Evolutionary conservation across 2,797 vertebrate genomes (phyloP).

Genomic region (Chrysocyon brachyurus): DNA sequence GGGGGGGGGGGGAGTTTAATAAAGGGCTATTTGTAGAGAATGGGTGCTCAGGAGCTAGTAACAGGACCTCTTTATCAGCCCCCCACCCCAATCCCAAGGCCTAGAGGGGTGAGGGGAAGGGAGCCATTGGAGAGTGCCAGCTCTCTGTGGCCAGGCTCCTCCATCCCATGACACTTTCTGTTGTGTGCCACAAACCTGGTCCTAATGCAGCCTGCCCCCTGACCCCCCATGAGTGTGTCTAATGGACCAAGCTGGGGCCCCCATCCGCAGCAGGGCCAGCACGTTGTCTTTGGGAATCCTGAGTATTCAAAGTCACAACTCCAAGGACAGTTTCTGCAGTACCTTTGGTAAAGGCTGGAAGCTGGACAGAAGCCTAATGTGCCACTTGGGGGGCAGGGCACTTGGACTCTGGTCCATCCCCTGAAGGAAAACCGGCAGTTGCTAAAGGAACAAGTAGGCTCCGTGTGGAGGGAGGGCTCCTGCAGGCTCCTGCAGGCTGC

Average conservation of each 20-base stretch:
- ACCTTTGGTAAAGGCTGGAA: not conserved
- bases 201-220: no score
- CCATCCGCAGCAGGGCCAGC: not conserved
- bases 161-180: not conserved
- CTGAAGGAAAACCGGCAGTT: not conserved
- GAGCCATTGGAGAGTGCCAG: rapidly evolving
- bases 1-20: not conserved
- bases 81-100: not conserved
- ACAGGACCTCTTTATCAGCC: not conserved
- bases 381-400: rapidly evolving
- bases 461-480: rapidly evolving
- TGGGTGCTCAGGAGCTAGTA: not conserved
- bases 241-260: not conserved
- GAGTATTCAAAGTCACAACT: not conserved
- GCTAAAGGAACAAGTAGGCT: not conserved
- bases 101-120: not conserved
- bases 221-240: not conserved
- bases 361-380: not conserved
- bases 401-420: rapidly evolving
- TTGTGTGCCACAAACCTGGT: not conserved
- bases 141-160: no score
- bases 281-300: not conserved
- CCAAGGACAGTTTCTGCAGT: not conserved
- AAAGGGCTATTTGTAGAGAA: not conserved
- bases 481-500: not conserved